These are phyloP conservation scores for Agrilus planipennis DNA, from an alignment of 1,140 invertebrate species.

Conservation along the genomic window DNA sequence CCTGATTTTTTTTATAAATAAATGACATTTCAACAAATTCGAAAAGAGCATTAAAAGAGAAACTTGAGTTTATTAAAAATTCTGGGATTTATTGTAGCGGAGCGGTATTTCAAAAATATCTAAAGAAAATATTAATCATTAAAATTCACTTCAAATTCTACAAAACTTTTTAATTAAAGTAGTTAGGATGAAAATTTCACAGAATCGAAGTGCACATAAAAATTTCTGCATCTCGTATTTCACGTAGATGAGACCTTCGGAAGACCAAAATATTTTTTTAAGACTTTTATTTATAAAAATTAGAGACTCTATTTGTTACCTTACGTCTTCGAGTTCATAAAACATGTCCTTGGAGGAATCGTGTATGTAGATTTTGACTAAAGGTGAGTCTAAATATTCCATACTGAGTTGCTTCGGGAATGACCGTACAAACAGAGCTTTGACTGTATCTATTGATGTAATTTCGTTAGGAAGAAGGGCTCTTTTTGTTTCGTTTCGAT, in stretches of 20 bases:
- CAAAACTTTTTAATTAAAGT: too few relatives aligned
- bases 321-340: slow-evolving; percentile 93
- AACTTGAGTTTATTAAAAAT: too few relatives aligned
- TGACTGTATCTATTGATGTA: slow-evolving; percentile 93
- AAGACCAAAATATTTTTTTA: slow-evolving; percentile 15
- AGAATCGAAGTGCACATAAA: too few relatives aligned
- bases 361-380: slow-evolving; percentile 94
- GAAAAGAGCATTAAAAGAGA: too few relatives aligned
- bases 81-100: too few relatives aligned
- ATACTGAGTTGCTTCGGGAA: slow-evolving; percentile 92
- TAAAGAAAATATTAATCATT: too few relatives aligned
- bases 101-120: too few relatives aligned
- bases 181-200: too few relatives aligned
- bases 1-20: too few relatives aligned
- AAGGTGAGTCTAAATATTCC: slow-evolving; percentile 87
- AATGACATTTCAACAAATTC: too few relatives aligned
- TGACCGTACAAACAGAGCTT: slow-evolving; percentile 93
- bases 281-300: slow-evolving; percentile 6
- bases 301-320: slow-evolving; percentile 43
- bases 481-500: slow-evolving; percentile 92
- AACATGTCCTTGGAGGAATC: slow-evolving; percentile 96
- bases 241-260: slow-evolving; percentile 68
- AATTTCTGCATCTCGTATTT: slow-evolving; percentile 87
- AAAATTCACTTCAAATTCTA: too few relatives aligned
- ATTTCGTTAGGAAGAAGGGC: slow-evolving; percentile 94